Percentiles rank a stretch among this genome's conserved stretches.
These are phyloP conservation scores for Montifringilla adamsi DNA, from an alignment of 2,113 vertebrate genomes.

Conservation along the genomic window DNA sequence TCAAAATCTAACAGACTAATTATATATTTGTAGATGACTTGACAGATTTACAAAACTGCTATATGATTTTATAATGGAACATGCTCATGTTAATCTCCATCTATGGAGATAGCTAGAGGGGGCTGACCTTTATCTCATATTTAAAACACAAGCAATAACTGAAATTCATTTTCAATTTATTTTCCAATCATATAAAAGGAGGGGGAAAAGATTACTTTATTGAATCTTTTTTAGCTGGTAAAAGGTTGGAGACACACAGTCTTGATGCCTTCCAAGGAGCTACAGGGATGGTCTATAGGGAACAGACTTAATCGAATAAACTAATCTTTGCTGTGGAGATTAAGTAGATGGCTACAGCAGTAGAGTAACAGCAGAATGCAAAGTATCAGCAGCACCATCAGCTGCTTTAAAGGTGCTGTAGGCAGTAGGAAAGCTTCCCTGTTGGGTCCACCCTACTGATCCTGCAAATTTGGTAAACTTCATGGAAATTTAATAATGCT, in stretches of 20 bases:
- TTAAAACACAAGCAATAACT: slow-evolving; percentile 81
- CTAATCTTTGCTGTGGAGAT: slow-evolving; percentile 79
- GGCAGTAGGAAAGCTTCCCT: slow-evolving; percentile 63
- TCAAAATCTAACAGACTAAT: slow-evolving; percentile 64
- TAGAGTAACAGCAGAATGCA: slow-evolving; percentile 69
- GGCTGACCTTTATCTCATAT: slow-evolving; percentile 79
- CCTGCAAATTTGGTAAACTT: slow-evolving; percentile 80
- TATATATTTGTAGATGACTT: slow-evolving; percentile 71
- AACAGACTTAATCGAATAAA: slow-evolving; percentile 79
- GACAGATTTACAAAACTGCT: slow-evolving; percentile 57
- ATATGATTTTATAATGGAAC: slow-evolving; percentile 71
- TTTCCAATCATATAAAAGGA: slow-evolving; percentile 81
- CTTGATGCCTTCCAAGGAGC: slow-evolving; percentile 66
- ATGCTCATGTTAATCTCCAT: slow-evolving; percentile 66
- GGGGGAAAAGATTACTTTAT: slow-evolving; percentile 74
- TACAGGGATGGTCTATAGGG: slow-evolving; percentile 68
- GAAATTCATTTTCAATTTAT: slow-evolving; percentile 86
- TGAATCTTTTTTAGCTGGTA: slow-evolving; percentile 70
- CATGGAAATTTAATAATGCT: slow-evolving; percentile 80
- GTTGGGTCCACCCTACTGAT: slow-evolving; percentile 69
- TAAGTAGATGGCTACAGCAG: slow-evolving; percentile 71
- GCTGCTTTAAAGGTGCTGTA: slow-evolving; percentile 58
- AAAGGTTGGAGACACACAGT: slow-evolving; percentile 67
- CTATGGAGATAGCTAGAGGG: slow-evolving; percentile 63
- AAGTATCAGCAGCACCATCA: slow-evolving; percentile 68